phyloP scores from a whole-genome alignment of 2,113 vertebrate species.

The Pluvialis apricaria region DNA sequence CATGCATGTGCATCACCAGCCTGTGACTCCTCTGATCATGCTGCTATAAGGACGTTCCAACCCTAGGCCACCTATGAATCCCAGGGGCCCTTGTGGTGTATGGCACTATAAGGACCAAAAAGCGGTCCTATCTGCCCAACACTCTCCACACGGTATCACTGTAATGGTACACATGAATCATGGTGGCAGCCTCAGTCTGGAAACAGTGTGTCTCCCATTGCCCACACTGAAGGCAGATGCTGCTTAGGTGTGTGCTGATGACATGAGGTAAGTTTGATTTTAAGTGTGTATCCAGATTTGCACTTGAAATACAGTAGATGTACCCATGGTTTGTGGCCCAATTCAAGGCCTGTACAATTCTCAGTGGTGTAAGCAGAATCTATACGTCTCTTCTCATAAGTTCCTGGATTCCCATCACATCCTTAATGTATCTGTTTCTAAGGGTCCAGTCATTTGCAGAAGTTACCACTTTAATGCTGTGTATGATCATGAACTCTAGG shows the following conservation, averaged over 20 bases:
- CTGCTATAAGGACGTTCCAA: background rate
- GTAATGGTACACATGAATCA: background rate
- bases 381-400: background rate
- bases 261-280: background rate
- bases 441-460: background rate
- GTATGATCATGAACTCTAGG: background rate
- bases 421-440: background rate
- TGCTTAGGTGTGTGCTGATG: background rate
- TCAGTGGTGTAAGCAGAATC: background rate
- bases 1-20: background rate
- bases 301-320: background rate
- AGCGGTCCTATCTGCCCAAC: background rate
- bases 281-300: background rate
- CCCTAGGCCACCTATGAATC: background rate
- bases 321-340: fast-evolving
- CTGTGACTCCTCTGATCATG: background rate
- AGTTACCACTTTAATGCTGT: background rate
- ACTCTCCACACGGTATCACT: background rate
- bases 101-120: background rate
- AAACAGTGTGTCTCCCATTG: background rate
- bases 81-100: background rate
- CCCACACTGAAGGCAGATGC: background rate
- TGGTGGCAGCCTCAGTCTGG: background rate
- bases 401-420: background rate
- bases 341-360: background rate